phyloP scores from a whole-genome alignment of 30 jellyfish, hydroid and myxozoan species.

The Turritopsis dohrnii region DNA sequence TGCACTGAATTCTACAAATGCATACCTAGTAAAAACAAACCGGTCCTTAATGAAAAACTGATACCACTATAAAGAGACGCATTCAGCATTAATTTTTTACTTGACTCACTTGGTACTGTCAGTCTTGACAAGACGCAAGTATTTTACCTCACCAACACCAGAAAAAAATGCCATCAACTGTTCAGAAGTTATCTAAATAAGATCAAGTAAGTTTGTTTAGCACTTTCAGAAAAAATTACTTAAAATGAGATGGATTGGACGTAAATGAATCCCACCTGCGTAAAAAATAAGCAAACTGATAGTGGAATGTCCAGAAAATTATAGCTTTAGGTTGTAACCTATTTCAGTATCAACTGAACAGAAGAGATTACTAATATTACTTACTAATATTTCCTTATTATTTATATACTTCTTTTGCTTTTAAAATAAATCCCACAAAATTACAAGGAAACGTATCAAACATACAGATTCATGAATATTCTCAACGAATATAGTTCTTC shows the following conservation, averaged over 20 bases:
- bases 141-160: slow-evolving; percentile 93
- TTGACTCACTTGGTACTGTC: slow-evolving; percentile 22
- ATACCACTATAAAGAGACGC: too few species aligned
- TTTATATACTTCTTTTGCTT: too few species aligned
- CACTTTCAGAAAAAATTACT: too few species aligned
- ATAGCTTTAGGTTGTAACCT: too few species aligned
- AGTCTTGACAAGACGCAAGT: slow-evolving; percentile 50
- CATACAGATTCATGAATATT: slow-evolving; percentile 62
- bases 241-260: neutral
- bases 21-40: neutral
- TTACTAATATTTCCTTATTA: too few species aligned
- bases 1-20: neutral
- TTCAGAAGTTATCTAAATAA: slow-evolving; percentile 74
- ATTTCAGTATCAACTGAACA: too few species aligned
- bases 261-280: neutral
- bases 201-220: too few species aligned
- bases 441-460: neutral
- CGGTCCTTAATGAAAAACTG: too few species aligned
- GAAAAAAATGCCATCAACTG: slow-evolving; percentile 94
- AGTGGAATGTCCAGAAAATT: neutral
- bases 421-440: too few species aligned
- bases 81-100: neutral
- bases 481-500: slow-evolving; percentile 78
- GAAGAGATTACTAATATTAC: too few species aligned
- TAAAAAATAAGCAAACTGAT: neutral